Evolutionary conservation across 2,888 invertebrate species (phyloP), one percentile per base, ranked within the genome.

Genomic region (Lagria hirta): DNA sequence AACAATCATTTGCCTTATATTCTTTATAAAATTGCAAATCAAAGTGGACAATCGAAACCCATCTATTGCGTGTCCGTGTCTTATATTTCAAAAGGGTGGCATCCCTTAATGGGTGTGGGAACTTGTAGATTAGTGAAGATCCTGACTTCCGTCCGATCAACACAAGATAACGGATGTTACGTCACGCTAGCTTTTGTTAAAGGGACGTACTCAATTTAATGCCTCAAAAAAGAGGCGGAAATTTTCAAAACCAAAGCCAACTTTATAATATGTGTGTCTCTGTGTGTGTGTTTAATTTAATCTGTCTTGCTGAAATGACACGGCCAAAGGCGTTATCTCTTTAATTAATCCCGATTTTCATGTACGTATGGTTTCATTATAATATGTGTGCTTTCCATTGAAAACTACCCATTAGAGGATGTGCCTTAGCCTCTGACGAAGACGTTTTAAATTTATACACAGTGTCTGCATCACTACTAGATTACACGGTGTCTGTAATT

Each of bases 81-180:
- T 38, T 26, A 12, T 8, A 17, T 44, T 43, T 22, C 37, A 32
- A 11, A 29, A 32, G 51, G 50, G 54, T 41, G 30, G 47, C 41
- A 51, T 55, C 62, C 61, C 62, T 55, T 61, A 63, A 62, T 62
- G 57, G 60, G 61, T 65, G 66, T 66, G 66, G 65, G 66, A 66
- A 66, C 64, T 60, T 63, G 62, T 61, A 55, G 64, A 62, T 59
- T 61, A 62, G 58, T 58, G 62, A 63, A 64, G 62, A 64, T 62
- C 55, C 60, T 58, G 63, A 64, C 66, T 66, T 66, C 66, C 66
- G 62, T 51, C 54, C 54, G 58, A 60, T 62, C 55, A 13, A 44
- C 43, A 37, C 35, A 46, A 59, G 56, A 59, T 59, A 59, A 51
- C 57, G 56, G 57, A 59, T 49, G 56, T 59, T 55, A 49, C 55